Evolutionary conservation across 2,113 vertebrate genomes (phyloP).

Genomic region (Pelmatolapia mariae): DNA sequence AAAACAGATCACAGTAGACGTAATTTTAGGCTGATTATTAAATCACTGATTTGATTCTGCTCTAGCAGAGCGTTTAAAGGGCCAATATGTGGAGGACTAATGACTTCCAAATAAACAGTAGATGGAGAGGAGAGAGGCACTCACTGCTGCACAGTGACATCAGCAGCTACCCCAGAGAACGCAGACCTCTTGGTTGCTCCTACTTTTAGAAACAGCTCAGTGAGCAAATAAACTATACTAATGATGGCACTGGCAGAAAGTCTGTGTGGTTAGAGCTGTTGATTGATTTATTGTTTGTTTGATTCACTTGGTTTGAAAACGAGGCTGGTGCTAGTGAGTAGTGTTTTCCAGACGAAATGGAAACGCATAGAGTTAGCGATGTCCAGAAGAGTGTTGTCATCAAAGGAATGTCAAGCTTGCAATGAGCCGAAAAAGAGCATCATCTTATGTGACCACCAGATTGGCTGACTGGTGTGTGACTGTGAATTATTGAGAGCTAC

Average conservation of each 20-base stretch:
- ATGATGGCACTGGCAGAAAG: slow-evolving; percentile 40
- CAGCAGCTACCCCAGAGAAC: slow-evolving; percentile 1
- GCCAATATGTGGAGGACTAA: slow-evolving; percentile 8
- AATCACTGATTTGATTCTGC: neutral
- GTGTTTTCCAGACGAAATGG: slow-evolving; percentile 34
- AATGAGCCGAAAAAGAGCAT: slow-evolving; percentile 19
- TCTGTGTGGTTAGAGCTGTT: neutral
- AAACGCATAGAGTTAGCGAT: neutral
- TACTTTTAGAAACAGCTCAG: slow-evolving; percentile 25
- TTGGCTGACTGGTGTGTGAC: slow-evolving; percentile 18
- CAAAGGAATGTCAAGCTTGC: slow-evolving; percentile 10
- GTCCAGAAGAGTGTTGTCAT: slow-evolving; percentile 28
- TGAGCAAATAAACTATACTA: slow-evolving; percentile 62
- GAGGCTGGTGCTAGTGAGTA: slow-evolving; percentile 9
- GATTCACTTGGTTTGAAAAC: slow-evolving; percentile 17
- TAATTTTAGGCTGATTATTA: neutral
- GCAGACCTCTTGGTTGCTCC: neutral
- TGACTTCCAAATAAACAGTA: slow-evolving; percentile 54
- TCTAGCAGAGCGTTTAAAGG: neutral
- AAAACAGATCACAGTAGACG: neutral
- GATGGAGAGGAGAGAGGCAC: neutral
- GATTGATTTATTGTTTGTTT: slow-evolving; percentile 56
- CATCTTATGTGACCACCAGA: slow-evolving; percentile 9
- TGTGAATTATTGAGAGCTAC: slow-evolving; percentile 6
- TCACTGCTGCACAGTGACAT: slow-evolving; percentile 33